Base-by-base conservation (phyloP, 2,888 invertebrate species). In the Drosophila hamatofila region DNA sequence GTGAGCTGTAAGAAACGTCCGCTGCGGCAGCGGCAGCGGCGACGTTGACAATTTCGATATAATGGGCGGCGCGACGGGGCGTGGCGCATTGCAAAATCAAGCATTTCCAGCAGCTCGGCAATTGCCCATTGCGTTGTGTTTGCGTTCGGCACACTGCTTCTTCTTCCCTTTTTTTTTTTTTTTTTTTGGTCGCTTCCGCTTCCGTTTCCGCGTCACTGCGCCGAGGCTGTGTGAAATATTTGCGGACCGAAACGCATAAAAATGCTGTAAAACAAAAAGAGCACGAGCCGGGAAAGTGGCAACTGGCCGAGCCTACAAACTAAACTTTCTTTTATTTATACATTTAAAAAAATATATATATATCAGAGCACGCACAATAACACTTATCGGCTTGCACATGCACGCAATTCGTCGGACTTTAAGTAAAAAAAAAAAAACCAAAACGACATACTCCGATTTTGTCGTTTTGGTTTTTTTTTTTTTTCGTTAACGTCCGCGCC, bases 141-240 rank as follows among this genome's bases (percentile, higher is more conserved):
- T n/a, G 54, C 7, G n/a, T 44, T 23, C 12, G 3, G 42, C 14
- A 18, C n/a, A n/a, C n/a, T 12, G 30, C 2, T 6, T 37, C 16
- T 37, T 16, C 14, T 21, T 9, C 4, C n/a, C 16, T 8, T 23
- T 9, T 7, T 16, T 14, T 14, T 23, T 16, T 16, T 46, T 8
- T 21, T 23, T 23, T 39, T 44, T 41, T 30, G 12, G 54, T 49
- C 55, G 58, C 39, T 65, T 76, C 78, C 72, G 60, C 33, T 62
- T 77, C 74, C 80, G 81, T 78, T 83, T 88, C 71, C 75, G 68
- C 79, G 42, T 74, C 73, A 85, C 69, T 88, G 73, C n/a, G 14
- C 48, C 57, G 54, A 46, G 55, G 59, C 81, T 67, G 75, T 64
- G 86, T 66, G 72, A 77, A 72, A 83, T 72, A 74, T 86, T 77